These are phyloP conservation scores for Polydrusus tereticollis DNA, from an alignment of 2,888 invertebrate species.

Conservation along the genomic window DNA sequence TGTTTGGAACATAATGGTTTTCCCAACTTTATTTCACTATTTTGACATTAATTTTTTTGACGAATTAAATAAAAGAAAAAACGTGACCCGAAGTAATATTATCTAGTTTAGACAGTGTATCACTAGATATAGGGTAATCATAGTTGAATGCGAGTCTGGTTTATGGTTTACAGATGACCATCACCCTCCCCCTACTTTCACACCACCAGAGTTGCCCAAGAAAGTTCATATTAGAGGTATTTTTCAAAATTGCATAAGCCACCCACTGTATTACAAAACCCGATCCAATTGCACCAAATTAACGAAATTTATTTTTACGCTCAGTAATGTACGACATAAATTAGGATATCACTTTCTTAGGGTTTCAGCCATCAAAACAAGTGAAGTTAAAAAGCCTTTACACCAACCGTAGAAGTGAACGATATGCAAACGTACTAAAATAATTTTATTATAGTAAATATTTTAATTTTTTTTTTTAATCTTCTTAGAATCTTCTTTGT, in stretches of 20 bases:
- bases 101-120: background rate
- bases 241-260: conserved; percentile 46
- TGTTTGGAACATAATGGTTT: no score
- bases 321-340: conserved; percentile 31
- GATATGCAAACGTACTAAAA: no score
- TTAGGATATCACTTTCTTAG: no score
- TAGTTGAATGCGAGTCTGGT: conserved; percentile 72
- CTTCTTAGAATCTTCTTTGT: no score
- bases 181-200: conserved; percentile 97
- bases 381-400: no score
- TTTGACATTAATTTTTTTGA: no score
- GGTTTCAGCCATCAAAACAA: no score
- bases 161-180: conserved; percentile 94
- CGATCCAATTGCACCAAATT: conserved; percentile 29
- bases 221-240: conserved; percentile 97
- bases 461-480: no score
- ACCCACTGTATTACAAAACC: conserved; percentile 30
- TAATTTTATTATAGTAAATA: no score
- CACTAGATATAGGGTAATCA: conserved; percentile 39
- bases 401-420: no score
- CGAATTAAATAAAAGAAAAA: background rate
- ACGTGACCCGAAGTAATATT: conserved; percentile 5
- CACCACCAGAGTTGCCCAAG: conserved; percentile 99
- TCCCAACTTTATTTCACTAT: no score
- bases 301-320: conserved; percentile 21